Percentiles rank a stretch among this genome's conserved stretches.
Conservation (phyloP, 2,888 invertebrate species). For the Rugalucina vietnamica region DNA sequence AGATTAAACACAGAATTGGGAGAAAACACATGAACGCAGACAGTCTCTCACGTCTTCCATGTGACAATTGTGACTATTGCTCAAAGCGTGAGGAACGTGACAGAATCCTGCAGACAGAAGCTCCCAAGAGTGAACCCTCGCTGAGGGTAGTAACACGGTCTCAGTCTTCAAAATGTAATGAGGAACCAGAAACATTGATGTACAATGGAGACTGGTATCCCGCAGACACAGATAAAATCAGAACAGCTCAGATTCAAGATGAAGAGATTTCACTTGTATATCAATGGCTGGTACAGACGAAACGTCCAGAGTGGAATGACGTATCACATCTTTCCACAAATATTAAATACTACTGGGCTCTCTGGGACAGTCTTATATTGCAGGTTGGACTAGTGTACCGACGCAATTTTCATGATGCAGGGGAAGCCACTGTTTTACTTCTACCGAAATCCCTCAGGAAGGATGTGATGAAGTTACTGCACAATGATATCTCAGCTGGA, state of each 20-base stretch:
- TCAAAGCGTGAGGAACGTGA: not conserved
- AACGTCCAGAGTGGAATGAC: not conserved
- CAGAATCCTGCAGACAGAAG: not conserved
- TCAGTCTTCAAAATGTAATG: not conserved
- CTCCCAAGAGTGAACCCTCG: not conserved
- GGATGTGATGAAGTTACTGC: not conserved
- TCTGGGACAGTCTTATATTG: not conserved
- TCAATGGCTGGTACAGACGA: not conserved
- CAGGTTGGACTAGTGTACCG: not conserved
- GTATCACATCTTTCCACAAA: not conserved
- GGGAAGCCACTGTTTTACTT: not conserved
- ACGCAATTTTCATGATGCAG: not conserved
- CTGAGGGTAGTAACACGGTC: not conserved
- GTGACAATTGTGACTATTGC: conserved; percentile 5
- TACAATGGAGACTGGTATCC: not conserved
- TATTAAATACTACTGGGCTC: not conserved
- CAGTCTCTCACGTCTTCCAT: not conserved
- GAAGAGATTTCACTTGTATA: not conserved
- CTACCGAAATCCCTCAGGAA: not conserved
- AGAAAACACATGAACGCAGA: conserved; percentile 1
- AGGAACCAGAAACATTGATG: not conserved
- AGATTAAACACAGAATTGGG: not conserved
- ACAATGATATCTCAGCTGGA: conserved; percentile 6
- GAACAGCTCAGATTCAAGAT: not conserved
- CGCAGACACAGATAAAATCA: not conserved